Evolutionary conservation across 2,888 invertebrate genomes (phyloP).

Genomic region (Conchocele bisecta): DNA sequence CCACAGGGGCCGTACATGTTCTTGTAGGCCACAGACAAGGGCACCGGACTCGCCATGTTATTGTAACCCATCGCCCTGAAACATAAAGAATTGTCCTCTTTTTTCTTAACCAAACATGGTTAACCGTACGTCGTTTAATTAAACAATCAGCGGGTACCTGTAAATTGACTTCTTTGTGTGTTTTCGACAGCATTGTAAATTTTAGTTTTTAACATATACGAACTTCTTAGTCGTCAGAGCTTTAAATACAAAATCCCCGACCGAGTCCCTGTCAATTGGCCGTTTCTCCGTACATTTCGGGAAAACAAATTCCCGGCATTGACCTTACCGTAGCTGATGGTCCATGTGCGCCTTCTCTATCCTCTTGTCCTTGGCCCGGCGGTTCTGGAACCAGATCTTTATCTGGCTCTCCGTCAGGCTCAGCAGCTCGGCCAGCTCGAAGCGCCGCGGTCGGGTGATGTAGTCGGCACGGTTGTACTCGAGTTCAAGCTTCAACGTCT

Average conservation of each 20-base stretch:
- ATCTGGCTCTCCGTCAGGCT: conserved; percentile 90
- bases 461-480: conserved; percentile 97
- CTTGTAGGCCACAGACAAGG: conserved; percentile 23
- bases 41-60: conserved; percentile 20
- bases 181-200: no score
- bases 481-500: conserved; percentile 93
- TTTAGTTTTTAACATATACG: no score
- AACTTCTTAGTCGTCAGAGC: no score
- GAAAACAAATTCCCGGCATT: background rate
- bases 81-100: conserved; percentile 17
- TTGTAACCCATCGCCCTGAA: conserved; percentile 53
- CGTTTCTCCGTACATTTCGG: no score
- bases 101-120: no score
- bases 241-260: no score
- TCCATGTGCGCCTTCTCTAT: conserved; percentile 98
- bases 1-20: conserved; percentile 34
- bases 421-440: conserved; percentile 89
- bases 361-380: conserved; percentile 97
- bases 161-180: no score
- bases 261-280: no score
- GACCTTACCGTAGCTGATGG: conserved; percentile 93
- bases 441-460: conserved; percentile 92
- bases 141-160: no score
- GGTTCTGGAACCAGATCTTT: conserved; percentile 97
- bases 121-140: no score